Percentiles rank a stretch among this genome's conserved stretches.
Evolutionary conservation across 2,113 vertebrate genomes (phyloP).

Genomic region (Podarcis muralis): DNA sequence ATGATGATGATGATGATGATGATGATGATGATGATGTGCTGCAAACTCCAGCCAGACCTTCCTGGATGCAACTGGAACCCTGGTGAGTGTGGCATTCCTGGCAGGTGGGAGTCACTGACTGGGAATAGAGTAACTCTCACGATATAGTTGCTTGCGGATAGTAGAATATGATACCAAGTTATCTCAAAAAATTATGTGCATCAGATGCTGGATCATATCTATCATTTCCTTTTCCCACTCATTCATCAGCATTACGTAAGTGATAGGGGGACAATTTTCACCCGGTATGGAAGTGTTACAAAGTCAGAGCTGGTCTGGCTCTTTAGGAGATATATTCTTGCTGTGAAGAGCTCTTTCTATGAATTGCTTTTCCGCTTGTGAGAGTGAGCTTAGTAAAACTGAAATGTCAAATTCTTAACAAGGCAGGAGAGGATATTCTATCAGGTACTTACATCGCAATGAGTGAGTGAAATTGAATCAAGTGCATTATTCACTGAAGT

Average conservation of each 20-base stretch:
- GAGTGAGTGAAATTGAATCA: constrained; percentile 51
- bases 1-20: too few species aligned
- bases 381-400: constrained; percentile 50
- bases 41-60: background rate
- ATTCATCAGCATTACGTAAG: background rate
- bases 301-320: constrained; percentile 17
- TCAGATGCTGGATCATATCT: background rate
- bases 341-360: constrained; percentile 41
- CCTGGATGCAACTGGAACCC: background rate
- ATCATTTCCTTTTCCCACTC: background rate
- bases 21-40: background rate
- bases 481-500: constrained; percentile 55
- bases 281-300: constrained; percentile 12
- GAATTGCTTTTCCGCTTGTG: constrained; percentile 43
- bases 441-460: constrained; percentile 40
- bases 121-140: background rate
- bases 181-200: background rate
- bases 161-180: background rate
- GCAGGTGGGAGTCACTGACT: background rate
- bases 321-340: constrained; percentile 31
- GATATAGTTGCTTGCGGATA: background rate
- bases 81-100: background rate
- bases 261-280: background rate
- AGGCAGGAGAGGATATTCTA: constrained; percentile 43
- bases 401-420: constrained; percentile 54